Base-by-base conservation (phyloP, 2,888 invertebrate species). In the Agrilus biguttatus region DNA sequence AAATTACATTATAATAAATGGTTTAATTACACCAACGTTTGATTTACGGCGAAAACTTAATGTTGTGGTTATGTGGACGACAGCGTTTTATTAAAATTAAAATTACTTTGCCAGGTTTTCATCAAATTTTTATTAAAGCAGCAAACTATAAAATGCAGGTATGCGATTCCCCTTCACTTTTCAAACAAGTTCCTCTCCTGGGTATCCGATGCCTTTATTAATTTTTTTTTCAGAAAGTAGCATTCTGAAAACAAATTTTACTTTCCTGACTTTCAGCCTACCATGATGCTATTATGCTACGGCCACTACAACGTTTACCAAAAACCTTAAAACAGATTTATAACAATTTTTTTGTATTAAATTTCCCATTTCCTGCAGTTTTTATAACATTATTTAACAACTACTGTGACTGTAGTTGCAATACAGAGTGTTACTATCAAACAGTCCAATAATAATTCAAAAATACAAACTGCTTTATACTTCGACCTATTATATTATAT, bases 31-130 rank as follows among this genome's bases (percentile, higher is more conserved):
- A 47, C 46, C 28, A 35, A 41, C 37, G 33, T 36, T 44, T 48
- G 46, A 48, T 48, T 48, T 46, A 46, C 40, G 46, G 23, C 38
- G 37, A 12, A 33, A 45, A 48, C 44, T 46, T 46, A 46, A 45
- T 43, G 45, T 46, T 44, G 44, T 44, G 44, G 42, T 45, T 33
- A 45, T 42, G 45, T 37, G 42, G 39, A 42, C 45, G 45, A 41
- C 42, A 46, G 39, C 44, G 42, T 49, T 47, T 46, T 47, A 47
- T 49, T 47, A 47, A 47, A 49, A 49, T 47, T 47, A 47, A 47
- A 49, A 47, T 47, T 46, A 44, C 47, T 38, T 45, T 23, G 40
- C 37, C 38, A 36, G 40, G 36, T 37, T 36, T 33, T 41, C 28
- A 37, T 47, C 42, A 42, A 47, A 45, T 45, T 47, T 47, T 45